Evolutionary conservation across 2,113 vertebrate genomes (phyloP), one percentile per base, ranked within the genome.

Genomic region (Marcusenius ussheri): DNA sequence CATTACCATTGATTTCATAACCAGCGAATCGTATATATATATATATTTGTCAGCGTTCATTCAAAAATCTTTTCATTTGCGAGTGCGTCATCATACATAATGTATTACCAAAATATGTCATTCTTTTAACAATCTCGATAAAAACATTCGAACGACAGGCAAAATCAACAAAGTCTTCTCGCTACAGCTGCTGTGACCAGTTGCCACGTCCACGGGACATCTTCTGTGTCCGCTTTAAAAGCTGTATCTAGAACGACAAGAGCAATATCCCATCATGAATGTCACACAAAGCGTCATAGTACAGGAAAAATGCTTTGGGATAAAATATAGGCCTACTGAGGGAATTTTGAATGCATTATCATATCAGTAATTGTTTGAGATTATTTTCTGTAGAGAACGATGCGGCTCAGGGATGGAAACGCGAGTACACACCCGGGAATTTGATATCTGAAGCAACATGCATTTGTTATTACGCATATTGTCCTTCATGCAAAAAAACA

Each of bases 201-300:
- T 90, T 51, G 74, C 70, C 27, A 50, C 27, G 49, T 42, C 31
- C 27, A 17, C 31, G 86, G 49, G 45, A 51, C 90, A 90, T 90
- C 86, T 88, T 88, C 85, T 77, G 62, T 80, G 7, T 66, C 9
- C 45, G 15, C 85, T 53, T 70, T 27, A 39, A 49, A 42, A 49
- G 31, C 84, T 88, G 83, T 77, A 66, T 87, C 47, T 80, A 88
- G 21, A 86, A 86, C 24, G 45, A 86, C 21, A 86, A 46, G 49
- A 86, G 83, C 83, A 86, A 27, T n/a, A 86, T 86, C 46, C 83
- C 21, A 49, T 46, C 24, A 49, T 86, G 19, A 87, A 47, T 87
- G 49, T 87, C 49, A 87, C 35, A 51, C 10, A 87, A 51, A 15
- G 46, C 49, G 19, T 86, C 42, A 47, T 46, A 50, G 19, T 80